Percentiles rank a stretch among this genome's conserved stretches.
Evolutionary conservation across 2,888 invertebrate species (phyloP).

Genomic region (Phania funesta): DNA sequence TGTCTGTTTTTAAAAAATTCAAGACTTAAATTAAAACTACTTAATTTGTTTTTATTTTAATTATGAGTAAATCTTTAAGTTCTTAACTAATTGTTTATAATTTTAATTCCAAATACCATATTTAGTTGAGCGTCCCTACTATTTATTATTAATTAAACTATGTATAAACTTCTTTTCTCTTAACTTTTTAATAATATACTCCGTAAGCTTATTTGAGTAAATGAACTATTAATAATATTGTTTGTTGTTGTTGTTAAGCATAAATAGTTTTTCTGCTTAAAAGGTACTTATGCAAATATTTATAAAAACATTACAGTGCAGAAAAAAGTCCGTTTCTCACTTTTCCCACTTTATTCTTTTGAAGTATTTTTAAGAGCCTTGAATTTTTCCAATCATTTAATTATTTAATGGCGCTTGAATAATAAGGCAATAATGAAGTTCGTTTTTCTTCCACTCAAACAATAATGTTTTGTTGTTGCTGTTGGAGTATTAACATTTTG

Average conservation of each 20-base stretch:
- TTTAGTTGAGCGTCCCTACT: not conserved
- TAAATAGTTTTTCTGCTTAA: conserved; percentile 11
- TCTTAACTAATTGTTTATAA: not conserved
- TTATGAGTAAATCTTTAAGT: too few species aligned
- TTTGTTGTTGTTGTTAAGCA: conserved; percentile 6
- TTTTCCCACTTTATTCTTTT: conserved; percentile 1
- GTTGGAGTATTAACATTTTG: not conserved
- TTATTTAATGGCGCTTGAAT: conserved; percentile 57
- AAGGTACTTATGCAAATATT: not conserved
- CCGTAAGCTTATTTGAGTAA: not conserved
- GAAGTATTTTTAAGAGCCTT: conserved; percentile 51
- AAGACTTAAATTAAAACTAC: too few species aligned
- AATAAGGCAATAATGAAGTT: conserved; percentile 54
- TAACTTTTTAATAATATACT: conserved; percentile 1
- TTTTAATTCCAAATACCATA: not conserved
- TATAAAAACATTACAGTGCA: conserved; percentile 4
- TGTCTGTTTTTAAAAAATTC: too few species aligned
- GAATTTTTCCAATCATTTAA: conserved; percentile 66
- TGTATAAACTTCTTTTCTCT: not conserved
- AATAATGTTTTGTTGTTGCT: conserved; percentile 13
- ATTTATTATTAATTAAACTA: not conserved
- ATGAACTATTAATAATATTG: conserved; percentile 21
- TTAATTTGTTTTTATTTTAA: too few species aligned
- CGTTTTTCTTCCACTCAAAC: conserved; percentile 10
- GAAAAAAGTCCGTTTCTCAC: not conserved